Percentiles rank a stretch among this genome's conserved stretches.
Evolutionary conservation across 2,888 invertebrate genomes (phyloP).

Genomic region (Palloptera scutellata): DNA sequence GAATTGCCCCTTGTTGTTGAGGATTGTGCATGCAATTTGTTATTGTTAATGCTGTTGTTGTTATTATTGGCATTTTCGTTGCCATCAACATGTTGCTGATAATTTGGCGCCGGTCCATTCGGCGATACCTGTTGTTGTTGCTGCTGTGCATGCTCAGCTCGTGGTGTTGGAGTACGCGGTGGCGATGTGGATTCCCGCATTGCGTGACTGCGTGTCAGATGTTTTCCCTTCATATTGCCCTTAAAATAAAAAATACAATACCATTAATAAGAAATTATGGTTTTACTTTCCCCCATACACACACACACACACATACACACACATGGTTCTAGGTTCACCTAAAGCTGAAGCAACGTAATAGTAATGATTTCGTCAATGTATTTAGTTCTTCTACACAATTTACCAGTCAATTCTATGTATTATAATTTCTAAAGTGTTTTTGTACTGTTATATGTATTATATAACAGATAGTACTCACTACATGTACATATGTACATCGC

Average conservation of each 20-base stretch:
- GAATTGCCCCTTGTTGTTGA: conserved; percentile 51
- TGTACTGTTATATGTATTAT: no score
- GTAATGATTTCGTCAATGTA: no score
- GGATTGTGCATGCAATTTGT: conserved; percentile 53
- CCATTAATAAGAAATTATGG: not conserved
- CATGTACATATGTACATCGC: no score
- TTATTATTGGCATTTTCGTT: conserved; percentile 47
- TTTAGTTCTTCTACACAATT: no score
- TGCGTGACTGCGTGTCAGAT: conserved; percentile 88
- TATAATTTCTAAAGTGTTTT: no score
- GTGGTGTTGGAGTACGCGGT: conserved; percentile 68
- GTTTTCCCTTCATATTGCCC: conserved; percentile 79
- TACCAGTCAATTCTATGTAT: no score
- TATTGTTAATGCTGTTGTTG: conserved; percentile 47
- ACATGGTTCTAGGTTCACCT: no score
- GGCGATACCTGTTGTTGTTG: conserved; percentile 44
- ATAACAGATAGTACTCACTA: no score
- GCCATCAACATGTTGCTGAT: conserved; percentile 45
- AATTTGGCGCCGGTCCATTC: conserved; percentile 32
- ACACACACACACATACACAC: not conserved
- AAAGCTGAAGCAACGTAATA: no score
- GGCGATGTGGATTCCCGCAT: conserved; percentile 83
- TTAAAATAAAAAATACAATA: conserved; percentile 54
- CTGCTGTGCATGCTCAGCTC: conserved; percentile 48
- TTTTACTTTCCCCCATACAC: not conserved